Percentiles rank a stretch among this genome's conserved stretches.
Conservation (phyloP, 2,888 invertebrate genomes). For the Pyrgus malvae region DNA sequence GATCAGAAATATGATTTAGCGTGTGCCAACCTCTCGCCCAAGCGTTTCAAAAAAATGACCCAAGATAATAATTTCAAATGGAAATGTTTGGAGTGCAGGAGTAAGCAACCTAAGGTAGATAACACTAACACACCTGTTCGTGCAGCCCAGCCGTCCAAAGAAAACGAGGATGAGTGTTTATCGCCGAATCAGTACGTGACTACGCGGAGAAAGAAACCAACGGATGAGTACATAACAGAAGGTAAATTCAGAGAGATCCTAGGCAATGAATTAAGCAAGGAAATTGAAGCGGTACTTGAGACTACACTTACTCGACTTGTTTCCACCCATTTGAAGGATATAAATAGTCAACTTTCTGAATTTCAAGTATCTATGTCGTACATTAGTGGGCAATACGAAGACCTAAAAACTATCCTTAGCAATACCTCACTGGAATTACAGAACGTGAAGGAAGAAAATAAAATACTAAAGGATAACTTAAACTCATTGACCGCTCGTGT, state of each 20-base stretch:
- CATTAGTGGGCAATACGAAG: slow-evolving; percentile 9
- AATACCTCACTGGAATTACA: not conserved
- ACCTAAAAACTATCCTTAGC: not conserved
- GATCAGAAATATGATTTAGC: not conserved
- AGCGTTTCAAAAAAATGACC: slow-evolving; percentile 2
- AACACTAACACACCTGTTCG: slow-evolving; percentile 14
- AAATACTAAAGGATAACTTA: not conserved
- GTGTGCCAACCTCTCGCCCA: not conserved
- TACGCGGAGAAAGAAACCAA: not conserved
- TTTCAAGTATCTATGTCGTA: slow-evolving; percentile 1
- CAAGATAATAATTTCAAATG: slow-evolving; percentile 2
- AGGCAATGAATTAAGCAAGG: not conserved
- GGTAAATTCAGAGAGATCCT: not conserved
- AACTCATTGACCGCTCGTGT: not conserved
- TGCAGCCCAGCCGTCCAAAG: not conserved
- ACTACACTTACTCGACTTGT: not conserved
- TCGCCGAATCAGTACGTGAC: not conserved
- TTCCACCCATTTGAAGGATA: not conserved
- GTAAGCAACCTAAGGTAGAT: slow-evolving; percentile 7
- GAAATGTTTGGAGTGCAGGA: slow-evolving; percentile 15
- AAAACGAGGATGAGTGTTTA: not conserved
- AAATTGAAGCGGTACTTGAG: not conserved
- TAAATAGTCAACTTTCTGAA: not conserved
- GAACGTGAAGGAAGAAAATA: slow-evolving; percentile 5
- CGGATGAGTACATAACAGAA: not conserved